Conservation (phyloP, 1,140 invertebrate species). For the Brachionus koreanus region DNA sequence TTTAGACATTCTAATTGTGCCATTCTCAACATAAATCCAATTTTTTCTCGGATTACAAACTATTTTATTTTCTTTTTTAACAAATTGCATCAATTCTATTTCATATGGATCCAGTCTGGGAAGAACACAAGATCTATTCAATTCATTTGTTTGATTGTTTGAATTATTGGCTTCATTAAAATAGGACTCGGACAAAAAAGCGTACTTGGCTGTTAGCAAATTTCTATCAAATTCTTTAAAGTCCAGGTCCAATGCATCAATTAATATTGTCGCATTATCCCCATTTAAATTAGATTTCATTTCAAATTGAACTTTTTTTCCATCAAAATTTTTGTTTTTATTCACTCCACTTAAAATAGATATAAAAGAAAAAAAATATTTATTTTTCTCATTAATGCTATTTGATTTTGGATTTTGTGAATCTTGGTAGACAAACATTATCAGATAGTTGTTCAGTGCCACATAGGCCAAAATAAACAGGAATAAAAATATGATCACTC, state of each 20-base stretch:
- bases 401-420: not conserved
- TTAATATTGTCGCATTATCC: not conserved
- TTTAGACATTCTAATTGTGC: slow-evolving; percentile 26
- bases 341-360: not conserved
- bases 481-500: not conserved
- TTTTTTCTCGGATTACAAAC: slow-evolving; percentile 42
- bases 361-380: not conserved
- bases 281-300: not conserved
- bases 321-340: not conserved
- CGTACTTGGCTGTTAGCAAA: not conserved
- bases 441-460: not conserved
- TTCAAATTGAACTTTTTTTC: not conserved
- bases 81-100: slow-evolving; percentile 32
- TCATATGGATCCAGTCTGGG: slow-evolving; percentile 28
- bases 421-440: slow-evolving; percentile 17
- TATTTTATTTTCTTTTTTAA: not conserved
- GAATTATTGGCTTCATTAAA: not conserved
- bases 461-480: not conserved
- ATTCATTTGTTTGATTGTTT: not conserved
- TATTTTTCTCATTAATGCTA: not conserved
- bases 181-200: not conserved
- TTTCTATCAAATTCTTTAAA: not conserved
- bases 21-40: slow-evolving; percentile 43
- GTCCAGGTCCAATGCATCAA: not conserved
- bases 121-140: not conserved